Evolutionary conservation across 1,140 invertebrate genomes (phyloP), one percentile per base, ranked within the genome.

Genomic region (Heliconius himera): DNA sequence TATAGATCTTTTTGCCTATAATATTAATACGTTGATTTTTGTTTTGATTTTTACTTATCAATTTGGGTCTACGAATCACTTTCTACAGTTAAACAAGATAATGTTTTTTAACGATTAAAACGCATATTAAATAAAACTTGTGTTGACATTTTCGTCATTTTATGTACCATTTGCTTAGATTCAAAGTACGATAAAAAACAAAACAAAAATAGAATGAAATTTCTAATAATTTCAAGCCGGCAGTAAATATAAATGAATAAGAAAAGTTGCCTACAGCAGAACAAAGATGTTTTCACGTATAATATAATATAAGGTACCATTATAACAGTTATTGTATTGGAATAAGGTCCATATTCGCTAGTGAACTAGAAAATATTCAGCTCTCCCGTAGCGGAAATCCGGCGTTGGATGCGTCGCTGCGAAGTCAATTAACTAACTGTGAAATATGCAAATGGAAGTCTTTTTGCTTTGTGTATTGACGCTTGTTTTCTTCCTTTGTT

Each of bases 371-470:
- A 26, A 54, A 79, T 79, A 56, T 81, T 71, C 46, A 76, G 77
- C 16, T 18, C 51, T 66, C 70, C 54, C 71, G 79, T 70, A 38
- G 73, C 73, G 80, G 79, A 81, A 76, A 83, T 81, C 74, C 82
- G 77, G 77, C 73, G 74, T 70, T 80, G 76, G 74, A 83, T 79
- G 77, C 83, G 83, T 81, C 78, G 79, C 82, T 82, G 70, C 83
- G 81, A 85, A 87, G 83, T 84, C 81, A 84, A 84, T 83, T 85
- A 87, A 82, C 82, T 83, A 77, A 80, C 82, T 84, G 83, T 85
- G 82, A 85, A 86, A 87, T 86, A 85, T 87, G 84, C 86, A 85
- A 87, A 87, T 84, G 81, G 78, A 84, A 81, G 82, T 84, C 75
- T 82, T 81, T 82, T 84, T 85, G 81, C 81, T 81, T 83, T 77